Base-by-base conservation (phyloP, 1,140 invertebrate genomes). In the Trachelipus rathkii region DNA sequence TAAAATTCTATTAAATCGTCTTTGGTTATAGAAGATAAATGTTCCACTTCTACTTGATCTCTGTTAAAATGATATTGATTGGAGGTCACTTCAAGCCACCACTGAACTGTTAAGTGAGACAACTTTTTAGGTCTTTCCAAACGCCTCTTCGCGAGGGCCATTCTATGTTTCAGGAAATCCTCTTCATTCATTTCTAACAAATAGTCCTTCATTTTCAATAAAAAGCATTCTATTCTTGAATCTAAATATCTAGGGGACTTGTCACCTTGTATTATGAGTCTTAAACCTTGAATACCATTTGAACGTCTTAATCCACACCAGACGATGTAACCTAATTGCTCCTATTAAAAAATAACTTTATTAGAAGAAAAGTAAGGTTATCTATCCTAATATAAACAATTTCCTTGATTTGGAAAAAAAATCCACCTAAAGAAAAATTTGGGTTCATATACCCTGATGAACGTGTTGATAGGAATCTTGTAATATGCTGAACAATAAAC, bases 51-150 rank as follows among this genome's bases (percentile, higher is more conserved):
- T 15, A 93, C 87, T 78, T 92, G 89, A 66, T 91, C 90, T 81
- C 95, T 87, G 82, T 96, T 92, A 86, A 98, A 99, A 85, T 96
- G 93, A 85, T 97, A 98, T 78, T 95, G 92, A 82, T 95, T 92
- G 1, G 88, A 86, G 9, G 87, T 85, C 74, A 98, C 98, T 87
- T 99, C 97, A 23, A 84, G 84, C 93, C 95, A 97, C 82, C 91
- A 92, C 74, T 90, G 87, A 44, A 86, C 85, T 19, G 92, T 91
- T 75, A 91, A 89, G 50, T 86, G 85, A 44, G 85, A 85, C 81
- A 98, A 85, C 78, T 90, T 92, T 87, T 98, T 98, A 0, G 96
- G 95, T 82, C 95, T 94, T 84, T 98, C 96, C 44, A 97, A 84
- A 68, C 91, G 88, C 81, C 91, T 89, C 0, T 90, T 89, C 10